Conservation (phyloP, 2,113 vertebrate genomes). For the Mormyrus iriodes region DNA sequence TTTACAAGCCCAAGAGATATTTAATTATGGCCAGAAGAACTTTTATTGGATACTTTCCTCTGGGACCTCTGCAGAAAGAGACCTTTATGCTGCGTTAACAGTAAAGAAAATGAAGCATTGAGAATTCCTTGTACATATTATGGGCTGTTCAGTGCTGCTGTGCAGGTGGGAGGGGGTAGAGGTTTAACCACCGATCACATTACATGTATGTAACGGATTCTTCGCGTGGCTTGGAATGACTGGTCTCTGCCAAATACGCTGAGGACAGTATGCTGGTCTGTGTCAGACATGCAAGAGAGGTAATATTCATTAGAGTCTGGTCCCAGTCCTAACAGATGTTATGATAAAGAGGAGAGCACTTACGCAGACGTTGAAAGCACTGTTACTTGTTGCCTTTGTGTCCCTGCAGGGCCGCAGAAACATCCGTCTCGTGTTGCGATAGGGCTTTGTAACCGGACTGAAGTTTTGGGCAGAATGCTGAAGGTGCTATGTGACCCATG, state of each 20-base stretch:
- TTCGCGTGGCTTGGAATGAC: background rate
- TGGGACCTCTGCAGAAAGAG: constrained; percentile 46
- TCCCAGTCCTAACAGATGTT: no score
- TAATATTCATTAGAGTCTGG: no score
- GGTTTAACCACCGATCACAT: constrained; percentile 29
- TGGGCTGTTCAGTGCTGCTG: constrained; percentile 11
- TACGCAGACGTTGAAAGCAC: background rate
- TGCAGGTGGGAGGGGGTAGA: constrained; percentile 31
- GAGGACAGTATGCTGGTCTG: background rate
- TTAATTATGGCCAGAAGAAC: constrained; percentile 31
- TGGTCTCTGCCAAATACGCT: background rate
- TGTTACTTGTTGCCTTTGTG: background rate
- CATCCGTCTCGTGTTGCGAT: background rate
- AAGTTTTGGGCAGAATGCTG: background rate
- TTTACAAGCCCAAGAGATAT: constrained; percentile 22
- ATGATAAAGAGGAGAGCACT: background rate
- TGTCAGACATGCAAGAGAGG: background rate
- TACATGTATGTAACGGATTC: constrained; percentile 16
- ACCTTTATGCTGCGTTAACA: constrained; percentile 30
- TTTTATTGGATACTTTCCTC: constrained; percentile 40
- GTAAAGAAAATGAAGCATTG: constrained; percentile 30
- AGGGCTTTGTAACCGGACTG: background rate
- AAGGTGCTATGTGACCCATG: background rate
- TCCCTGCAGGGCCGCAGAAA: background rate
- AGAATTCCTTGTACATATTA: constrained; percentile 41